Evolutionary conservation across 2,113 vertebrate genomes (phyloP).

Genomic region (Gymnogyps californianus): DNA sequence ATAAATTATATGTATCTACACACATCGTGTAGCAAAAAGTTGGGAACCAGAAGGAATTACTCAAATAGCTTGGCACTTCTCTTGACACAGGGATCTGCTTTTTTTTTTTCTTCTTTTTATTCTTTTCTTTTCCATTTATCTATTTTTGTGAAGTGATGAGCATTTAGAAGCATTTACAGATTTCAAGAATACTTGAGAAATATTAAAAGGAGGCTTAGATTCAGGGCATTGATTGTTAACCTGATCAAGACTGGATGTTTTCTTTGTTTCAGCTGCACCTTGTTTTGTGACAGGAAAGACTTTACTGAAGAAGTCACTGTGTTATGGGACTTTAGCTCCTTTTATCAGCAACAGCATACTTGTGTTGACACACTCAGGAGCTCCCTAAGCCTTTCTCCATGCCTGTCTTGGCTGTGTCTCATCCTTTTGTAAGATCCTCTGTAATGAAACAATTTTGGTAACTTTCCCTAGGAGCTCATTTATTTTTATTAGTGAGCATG

Average conservation of each 20-base stretch:
- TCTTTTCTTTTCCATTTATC: neutral
- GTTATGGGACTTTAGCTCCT: neutral
- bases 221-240: neutral
- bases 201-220: neutral
- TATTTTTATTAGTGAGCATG: conserved; percentile 18
- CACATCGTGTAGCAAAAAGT: fast-evolving
- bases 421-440: neutral
- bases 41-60: neutral
- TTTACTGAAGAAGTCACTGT: neutral
- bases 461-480: conserved; percentile 29
- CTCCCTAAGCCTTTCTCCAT: neutral
- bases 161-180: neutral
- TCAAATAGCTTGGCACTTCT: neutral
- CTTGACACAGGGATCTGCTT: neutral
- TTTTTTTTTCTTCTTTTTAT: neutral
- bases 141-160: neutral
- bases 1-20: neutral
- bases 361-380: neutral
- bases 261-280: neutral
- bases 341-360: neutral
- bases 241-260: neutral
- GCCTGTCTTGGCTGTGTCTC: neutral
- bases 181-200: neutral
- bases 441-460: neutral
- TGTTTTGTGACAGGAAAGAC: neutral